Percentiles rank a stretch among this genome's conserved stretches.
Conservation (phyloP, 1,140 invertebrate species). For the Bombus waltoni region DNA sequence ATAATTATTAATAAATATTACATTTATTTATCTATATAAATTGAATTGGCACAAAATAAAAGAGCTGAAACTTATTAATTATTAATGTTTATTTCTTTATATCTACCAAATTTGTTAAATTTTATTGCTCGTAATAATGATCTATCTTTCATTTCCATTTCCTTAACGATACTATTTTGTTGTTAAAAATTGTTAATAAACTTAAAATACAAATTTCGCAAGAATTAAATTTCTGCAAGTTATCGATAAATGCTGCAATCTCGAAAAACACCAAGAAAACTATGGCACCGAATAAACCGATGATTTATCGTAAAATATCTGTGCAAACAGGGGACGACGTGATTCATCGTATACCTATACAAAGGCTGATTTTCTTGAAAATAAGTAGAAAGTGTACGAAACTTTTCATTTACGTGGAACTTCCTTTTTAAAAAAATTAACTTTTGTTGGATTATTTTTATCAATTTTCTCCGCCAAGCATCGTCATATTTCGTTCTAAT, state of each 20-base stretch:
- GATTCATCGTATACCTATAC: neutral
- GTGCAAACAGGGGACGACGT: neutral
- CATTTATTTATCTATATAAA: no score
- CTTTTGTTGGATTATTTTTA: neutral
- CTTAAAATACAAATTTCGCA: neutral
- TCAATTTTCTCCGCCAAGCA: neutral
- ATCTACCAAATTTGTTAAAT: no score
- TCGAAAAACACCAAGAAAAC: neutral
- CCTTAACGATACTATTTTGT: no score
- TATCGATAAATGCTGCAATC: neutral
- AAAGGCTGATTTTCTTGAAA: neutral
- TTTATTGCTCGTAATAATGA: no score
- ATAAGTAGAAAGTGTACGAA: neutral
- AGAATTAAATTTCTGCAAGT: neutral
- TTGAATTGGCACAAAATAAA: no score
- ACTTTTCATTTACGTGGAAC: neutral
- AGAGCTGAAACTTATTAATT: no score
- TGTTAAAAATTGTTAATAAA: no score
- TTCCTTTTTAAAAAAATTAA: neutral
- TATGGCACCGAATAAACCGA: neutral
- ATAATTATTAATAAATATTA: no score
- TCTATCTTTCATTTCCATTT: no score
- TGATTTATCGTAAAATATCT: neutral
- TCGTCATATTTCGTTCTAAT: neutral
- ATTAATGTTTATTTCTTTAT: no score